Evolutionary conservation across 2,888 invertebrate genomes (phyloP), one percentile per base, ranked within the genome.

Genomic region (Zaprionus bogoriensis): DNA sequence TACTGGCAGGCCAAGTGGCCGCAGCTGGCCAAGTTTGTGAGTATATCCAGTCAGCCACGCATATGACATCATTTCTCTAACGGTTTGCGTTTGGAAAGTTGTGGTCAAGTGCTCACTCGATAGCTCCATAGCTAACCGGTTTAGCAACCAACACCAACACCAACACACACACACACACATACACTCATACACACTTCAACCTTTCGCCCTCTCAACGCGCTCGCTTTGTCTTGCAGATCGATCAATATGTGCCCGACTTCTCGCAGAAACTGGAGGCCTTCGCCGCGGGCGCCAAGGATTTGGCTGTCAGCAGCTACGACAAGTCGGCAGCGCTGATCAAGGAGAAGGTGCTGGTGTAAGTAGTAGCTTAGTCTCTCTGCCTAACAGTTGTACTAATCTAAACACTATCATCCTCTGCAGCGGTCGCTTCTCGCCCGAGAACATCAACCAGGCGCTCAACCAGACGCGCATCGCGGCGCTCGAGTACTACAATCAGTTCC

Each of bases 311-410:
- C 59, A 93, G 93, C 78, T 92, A 92, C 74, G 91, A 92, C 73
- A 88, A 92, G 30, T 91, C 92, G 4, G 89, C 92, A 7, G 92
- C 93, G 65, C 95, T 95, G 92, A 91, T 95, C 87, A 93, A 93
- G 88, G 94, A 94, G 52, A 95, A 95, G 92, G 94, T 96, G 57
- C 95, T 96, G 92, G 92, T 95, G 96, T 96, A 92, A 95, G 96
- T 94, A 41, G 3, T 14, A 0, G 19, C 6, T 3, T 4, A 22
- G 6, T 3, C 1, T 9, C 7, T 17, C 12, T 32, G 4, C 12
- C 5, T 17, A 36, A 10, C 10, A 20, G 4, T 10, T 23, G 6
- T 23, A 23, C 6, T 23, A 6, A 25, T 38, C 32, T 1, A n/a
- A n/a, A 14, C 12, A 19, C 30, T 22, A 1, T 4, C 4, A 30